Evolutionary conservation across 1,140 invertebrate genomes (phyloP), one percentile per base, ranked within the genome.

Genomic region (Drosophila prosaltans): DNA sequence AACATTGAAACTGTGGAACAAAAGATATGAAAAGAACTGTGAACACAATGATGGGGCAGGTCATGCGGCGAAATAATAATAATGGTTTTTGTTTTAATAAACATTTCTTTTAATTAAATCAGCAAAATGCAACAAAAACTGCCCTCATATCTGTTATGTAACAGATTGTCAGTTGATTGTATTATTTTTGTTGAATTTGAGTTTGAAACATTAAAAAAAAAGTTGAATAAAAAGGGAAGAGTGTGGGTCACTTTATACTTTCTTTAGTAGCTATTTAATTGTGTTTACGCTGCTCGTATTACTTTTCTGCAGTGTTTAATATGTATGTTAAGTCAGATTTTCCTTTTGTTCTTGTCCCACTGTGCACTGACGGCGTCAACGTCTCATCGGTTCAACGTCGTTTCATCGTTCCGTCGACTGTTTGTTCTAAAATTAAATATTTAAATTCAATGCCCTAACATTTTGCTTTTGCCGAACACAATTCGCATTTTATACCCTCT

Each of bases 351-450:
- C 70, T 32, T 32, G 24, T 2, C 40, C 66, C 75, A 85, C 72
- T 81, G 83, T 85, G 58, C 62, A 57, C 43, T 45, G 64, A 10
- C 60, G 74, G 82, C 82, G 79, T 85, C 79, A 85, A 86, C 82
- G 82, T 86, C 71, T 86, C 61, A 63, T 58, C 57, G 48, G 36
- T 41, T 58, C 39, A 4, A 30, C 28, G 39, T 40, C 32, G 39
- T 40, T 40, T 40, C 39, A 11, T 40, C n/a, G 55, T 16, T 16
- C 16, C 16, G 16, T 28, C 74, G 43, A 57, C 43, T 43, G 63
- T 59, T 51, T 51, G 76, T 83, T 81, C 82, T 86, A 86, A 86
- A 86, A 86, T 86, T 88, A 86, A 86, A 86, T 88, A 82, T 88
- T 86, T 69, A 88, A 86, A 86, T 86, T 83, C 77, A 80, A 88